A percentile compares a stretch with the other conserved stretches of the same genome.
Evolutionary conservation across 2,888 invertebrate genomes (phyloP).

Genomic region (Metellina segmentata): DNA sequence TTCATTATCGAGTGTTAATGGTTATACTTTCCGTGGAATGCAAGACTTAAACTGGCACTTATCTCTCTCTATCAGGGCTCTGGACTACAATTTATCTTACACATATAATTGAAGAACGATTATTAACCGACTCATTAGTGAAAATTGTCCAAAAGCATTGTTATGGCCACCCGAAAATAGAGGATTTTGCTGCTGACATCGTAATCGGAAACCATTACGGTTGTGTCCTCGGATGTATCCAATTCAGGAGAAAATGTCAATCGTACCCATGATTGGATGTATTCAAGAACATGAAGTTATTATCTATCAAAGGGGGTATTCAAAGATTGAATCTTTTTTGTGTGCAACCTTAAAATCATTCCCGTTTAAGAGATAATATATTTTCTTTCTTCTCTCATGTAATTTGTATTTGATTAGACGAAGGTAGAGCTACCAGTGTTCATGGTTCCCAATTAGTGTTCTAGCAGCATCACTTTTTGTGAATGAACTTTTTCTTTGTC

Average conservation of each 20-base stretch:
- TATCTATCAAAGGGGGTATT: neutral
- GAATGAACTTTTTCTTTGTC: too few relatives aligned
- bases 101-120: conserved; percentile 52
- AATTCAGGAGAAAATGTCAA: neutral
- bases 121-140: conserved; percentile 30
- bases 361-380: neutral
- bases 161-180: conserved; percentile 16
- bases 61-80: neutral
- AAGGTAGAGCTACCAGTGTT: too few relatives aligned
- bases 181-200: neutral
- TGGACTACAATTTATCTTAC: conserved; percentile 2
- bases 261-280: neutral
- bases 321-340: neutral
- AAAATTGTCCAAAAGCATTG: conserved; percentile 27
- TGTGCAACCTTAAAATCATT: neutral
- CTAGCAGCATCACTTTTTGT: too few relatives aligned
- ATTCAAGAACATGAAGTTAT: neutral
- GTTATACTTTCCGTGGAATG: conserved; percentile 13
- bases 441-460: too few relatives aligned
- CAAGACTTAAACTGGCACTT: conserved; percentile 24
- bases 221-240: neutral
- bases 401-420: too few relatives aligned
- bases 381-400: neutral
- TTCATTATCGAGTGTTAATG: conserved; percentile 57
- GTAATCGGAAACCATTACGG: neutral